These are phyloP conservation scores for Mesocentrotus franciscanus DNA, from an alignment of 53 echinoderm and acorn worm species.

Conservation along the genomic window DNA sequence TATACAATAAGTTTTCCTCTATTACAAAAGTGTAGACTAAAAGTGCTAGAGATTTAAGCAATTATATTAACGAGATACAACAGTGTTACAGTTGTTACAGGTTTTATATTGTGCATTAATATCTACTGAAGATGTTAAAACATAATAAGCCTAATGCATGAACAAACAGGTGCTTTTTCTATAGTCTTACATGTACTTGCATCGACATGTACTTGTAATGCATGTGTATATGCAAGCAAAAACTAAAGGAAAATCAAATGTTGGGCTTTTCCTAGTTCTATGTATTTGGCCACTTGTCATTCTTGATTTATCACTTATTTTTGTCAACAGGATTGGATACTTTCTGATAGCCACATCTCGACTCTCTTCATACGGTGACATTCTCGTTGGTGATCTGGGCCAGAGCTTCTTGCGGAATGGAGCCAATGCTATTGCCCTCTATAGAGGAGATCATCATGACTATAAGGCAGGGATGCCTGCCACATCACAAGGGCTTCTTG, in stretches of 20 bases:
- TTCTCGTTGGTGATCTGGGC: slow-evolving; percentile 2
- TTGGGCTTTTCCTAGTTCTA: neutral
- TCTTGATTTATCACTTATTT: neutral
- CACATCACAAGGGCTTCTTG: slow-evolving; percentile 71
- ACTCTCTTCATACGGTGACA: slow-evolving; percentile 3
- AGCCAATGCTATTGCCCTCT: slow-evolving; percentile 83
- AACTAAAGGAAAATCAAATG: neutral
- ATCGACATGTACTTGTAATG: neutral
- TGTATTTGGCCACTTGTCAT: neutral
- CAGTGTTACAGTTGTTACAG: neutral
- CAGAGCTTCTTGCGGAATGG: slow-evolving; percentile 68
- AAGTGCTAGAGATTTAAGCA: too few relatives aligned
- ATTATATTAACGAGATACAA: too few relatives aligned
- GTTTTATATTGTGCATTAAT: neutral
- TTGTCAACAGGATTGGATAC: slow-evolving; percentile 78
- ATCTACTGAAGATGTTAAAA: neutral
- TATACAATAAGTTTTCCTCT: neutral
- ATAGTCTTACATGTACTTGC: neutral
- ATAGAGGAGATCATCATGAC: slow-evolving; percentile 73
- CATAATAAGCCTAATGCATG: neutral
- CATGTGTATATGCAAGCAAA: neutral
- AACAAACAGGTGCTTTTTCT: neutral
- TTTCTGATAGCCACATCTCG: slow-evolving; percentile 73
- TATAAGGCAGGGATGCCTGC: slow-evolving; percentile 68
- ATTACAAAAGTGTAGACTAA: neutral